Evolutionary conservation across 2,113 vertebrate species (phyloP).

Genomic region (Sceloporus tristichus): DNA sequence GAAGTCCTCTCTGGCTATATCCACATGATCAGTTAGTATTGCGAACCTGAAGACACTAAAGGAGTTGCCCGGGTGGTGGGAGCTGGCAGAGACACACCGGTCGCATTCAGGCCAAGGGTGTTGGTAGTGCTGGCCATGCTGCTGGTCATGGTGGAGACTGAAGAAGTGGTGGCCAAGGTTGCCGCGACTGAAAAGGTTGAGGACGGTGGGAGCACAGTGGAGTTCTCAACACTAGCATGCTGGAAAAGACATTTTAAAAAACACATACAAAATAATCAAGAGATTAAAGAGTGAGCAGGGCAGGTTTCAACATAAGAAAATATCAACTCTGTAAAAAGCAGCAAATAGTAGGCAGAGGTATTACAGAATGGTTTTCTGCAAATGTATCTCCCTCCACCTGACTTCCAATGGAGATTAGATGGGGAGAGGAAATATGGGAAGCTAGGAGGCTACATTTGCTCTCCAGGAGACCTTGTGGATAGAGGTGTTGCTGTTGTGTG

Average conservation of each 20-base stretch:
- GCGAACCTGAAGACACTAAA: conserved; percentile 88
- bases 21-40: conserved; percentile 51
- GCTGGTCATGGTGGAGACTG: conserved; percentile 79
- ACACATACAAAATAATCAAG: conserved; percentile 20
- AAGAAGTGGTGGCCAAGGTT: conserved; percentile 78
- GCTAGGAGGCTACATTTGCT: too few relatives aligned
- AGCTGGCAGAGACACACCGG: conserved; percentile 83
- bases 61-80: conserved; percentile 82
- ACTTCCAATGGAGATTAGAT: too few relatives aligned
- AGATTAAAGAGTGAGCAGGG: not conserved
- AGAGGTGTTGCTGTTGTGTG: too few relatives aligned
- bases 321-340: not conserved
- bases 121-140: conserved; percentile 80
- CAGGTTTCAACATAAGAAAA: not conserved
- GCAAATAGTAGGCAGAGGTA: not conserved
- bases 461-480: too few relatives aligned
- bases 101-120: conserved; percentile 84
- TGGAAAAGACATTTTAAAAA: conserved; percentile 69
- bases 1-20: conserved; percentile 55
- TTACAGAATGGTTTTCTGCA: too few relatives aligned
- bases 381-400: too few relatives aligned
- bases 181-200: conserved; percentile 81
- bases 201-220: conserved; percentile 82
- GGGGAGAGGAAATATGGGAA: too few relatives aligned
- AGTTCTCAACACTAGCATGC: conserved; percentile 87